Conservation (phyloP, 2,797 vertebrate genomes). For the Tapera naevia region DNA sequence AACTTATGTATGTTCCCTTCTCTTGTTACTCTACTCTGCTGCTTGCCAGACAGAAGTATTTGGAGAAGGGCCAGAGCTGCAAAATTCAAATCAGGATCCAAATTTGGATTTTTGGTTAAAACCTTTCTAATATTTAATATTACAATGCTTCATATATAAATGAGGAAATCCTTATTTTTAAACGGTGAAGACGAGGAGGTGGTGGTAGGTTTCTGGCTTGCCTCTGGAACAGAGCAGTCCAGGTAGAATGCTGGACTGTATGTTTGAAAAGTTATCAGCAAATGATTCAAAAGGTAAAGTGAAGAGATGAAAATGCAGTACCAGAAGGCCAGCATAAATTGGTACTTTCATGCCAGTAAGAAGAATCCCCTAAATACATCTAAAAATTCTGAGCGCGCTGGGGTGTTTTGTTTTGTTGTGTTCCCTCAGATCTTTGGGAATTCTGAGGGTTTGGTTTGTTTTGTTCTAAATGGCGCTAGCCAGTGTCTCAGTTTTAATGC, state of each 20-base stretch:
- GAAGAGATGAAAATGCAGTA: neutral
- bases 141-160: neutral
- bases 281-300: neutral
- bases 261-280: neutral
- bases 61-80: conserved; percentile 55
- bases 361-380: neutral
- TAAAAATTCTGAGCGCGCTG: neutral
- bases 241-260: neutral
- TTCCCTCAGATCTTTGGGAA: neutral
- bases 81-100: conserved; percentile 60
- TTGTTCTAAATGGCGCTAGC: conserved; percentile 13
- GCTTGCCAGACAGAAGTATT: conserved; percentile 66
- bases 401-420: neutral
- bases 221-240: neutral
- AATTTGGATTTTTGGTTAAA: conserved; percentile 59
- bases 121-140: conserved; percentile 34
- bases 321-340: neutral
- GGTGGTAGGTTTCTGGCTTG: neutral
- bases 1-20: conserved; percentile 58
- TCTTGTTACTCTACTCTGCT: conserved; percentile 40
- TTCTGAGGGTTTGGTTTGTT: neutral
- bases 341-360: neutral
- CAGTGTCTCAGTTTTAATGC: conserved; percentile 38
- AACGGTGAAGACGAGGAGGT: neutral
- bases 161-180: neutral